Evolutionary conservation across 2,888 invertebrate species (phyloP).

Genomic region (Archips xylosteana): DNA sequence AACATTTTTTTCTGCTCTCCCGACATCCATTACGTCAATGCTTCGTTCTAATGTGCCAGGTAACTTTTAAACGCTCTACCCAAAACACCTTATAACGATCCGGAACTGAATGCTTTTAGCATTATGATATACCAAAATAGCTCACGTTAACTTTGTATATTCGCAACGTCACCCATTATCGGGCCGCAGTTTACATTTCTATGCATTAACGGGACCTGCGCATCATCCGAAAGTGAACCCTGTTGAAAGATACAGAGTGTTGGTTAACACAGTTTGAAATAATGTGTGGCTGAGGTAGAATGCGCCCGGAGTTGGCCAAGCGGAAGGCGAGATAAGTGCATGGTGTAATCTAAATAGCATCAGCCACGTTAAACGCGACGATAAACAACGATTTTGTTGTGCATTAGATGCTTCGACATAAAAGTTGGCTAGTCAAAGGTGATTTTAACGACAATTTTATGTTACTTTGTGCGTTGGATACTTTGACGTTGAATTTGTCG

Average conservation of each 20-base stretch:
- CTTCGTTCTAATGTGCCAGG: background rate
- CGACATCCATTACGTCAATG: background rate
- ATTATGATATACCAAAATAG: conserved; percentile 30
- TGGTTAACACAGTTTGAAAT: conserved; percentile 52
- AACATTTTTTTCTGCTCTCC: too few species aligned
- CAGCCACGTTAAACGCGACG: conserved; percentile 62
- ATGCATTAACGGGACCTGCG: conserved; percentile 62
- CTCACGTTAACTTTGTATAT: conserved; percentile 39
- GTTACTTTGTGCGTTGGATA: background rate
- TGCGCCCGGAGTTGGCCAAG: conserved; percentile 67
- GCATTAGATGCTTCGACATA: background rate
- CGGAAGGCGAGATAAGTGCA: conserved; percentile 78
- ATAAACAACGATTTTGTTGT: conserved; percentile 49
- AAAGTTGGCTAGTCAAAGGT: background rate
- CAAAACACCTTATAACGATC: background rate
- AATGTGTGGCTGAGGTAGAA: conserved; percentile 58
- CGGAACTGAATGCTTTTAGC: conserved; percentile 36
- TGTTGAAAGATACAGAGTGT: conserved; percentile 58
- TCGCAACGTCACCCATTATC: conserved; percentile 61
- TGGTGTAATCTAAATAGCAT: conserved; percentile 80
- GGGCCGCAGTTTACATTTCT: conserved; percentile 70
- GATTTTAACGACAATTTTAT: background rate
- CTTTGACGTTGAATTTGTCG: background rate
- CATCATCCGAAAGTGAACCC: conserved; percentile 51
- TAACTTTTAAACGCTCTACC: background rate